Conservation (phyloP, 2,888 invertebrate species). For the Homarus gammarus region DNA sequence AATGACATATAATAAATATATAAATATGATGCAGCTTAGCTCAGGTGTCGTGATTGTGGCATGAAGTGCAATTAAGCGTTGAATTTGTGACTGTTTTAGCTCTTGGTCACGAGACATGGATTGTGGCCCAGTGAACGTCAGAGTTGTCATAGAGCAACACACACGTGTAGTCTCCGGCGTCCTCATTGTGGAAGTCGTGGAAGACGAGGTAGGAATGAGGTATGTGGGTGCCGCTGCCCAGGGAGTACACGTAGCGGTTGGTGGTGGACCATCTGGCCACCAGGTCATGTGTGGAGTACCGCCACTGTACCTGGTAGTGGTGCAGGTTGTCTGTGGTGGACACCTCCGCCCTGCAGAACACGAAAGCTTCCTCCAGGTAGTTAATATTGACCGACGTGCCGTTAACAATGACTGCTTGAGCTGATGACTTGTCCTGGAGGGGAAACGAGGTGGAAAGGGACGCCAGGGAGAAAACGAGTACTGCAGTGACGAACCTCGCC, state of each 20-base stretch:
- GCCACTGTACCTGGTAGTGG: background rate
- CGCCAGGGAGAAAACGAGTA: too few species aligned
- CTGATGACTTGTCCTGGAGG: too few species aligned
- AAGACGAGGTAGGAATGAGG: slow-evolving; percentile 15
- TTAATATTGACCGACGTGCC: too few species aligned
- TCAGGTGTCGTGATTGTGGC: too few species aligned
- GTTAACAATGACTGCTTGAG: background rate
- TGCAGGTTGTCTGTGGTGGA: background rate
- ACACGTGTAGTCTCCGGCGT: slow-evolving; percentile 8
- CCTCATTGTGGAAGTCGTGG: background rate
- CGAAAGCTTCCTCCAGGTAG: too few species aligned
- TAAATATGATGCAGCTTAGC: too few species aligned
- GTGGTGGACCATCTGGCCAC: slow-evolving; percentile 7
- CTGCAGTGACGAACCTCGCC: too few species aligned
- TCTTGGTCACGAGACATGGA: background rate
- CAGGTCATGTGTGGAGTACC: background rate
- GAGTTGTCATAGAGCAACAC: background rate
- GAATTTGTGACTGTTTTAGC: too few species aligned
- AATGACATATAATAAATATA: too few species aligned
- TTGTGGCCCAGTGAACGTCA: background rate
- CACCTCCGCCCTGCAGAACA: background rate
- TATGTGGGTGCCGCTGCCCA: background rate
- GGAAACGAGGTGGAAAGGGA: too few species aligned
- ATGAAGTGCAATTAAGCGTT: too few species aligned
- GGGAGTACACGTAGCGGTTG: background rate